These are phyloP conservation scores for Thumatha senex DNA, from an alignment of 2,888 invertebrate species.

Conservation along the genomic window DNA sequence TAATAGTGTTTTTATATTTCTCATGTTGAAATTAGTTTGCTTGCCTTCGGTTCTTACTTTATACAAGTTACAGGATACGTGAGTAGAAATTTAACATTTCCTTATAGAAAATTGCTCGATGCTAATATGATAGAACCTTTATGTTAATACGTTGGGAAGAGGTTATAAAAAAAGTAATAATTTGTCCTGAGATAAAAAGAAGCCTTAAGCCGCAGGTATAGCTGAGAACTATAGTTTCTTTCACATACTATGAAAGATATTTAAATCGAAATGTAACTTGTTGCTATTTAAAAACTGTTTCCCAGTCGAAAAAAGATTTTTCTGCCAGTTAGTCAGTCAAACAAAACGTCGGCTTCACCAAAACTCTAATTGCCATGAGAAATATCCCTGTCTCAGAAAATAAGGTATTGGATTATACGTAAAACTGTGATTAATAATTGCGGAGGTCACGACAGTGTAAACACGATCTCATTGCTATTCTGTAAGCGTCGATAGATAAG, in stretches of 20 bases:
- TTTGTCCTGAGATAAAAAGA: too few relatives aligned
- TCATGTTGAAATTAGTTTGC: conserved; percentile 42
- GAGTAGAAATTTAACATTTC: conserved; percentile 23
- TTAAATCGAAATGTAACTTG: too few relatives aligned
- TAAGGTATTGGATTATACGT: not conserved
- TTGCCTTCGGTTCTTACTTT: conserved; percentile 29
- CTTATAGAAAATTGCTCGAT: conserved; percentile 17
- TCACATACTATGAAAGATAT: too few relatives aligned
- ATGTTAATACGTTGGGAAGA: conserved; percentile 13
- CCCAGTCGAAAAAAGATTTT: not conserved
- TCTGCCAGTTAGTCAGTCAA: too few relatives aligned
- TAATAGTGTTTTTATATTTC: conserved; percentile 44
- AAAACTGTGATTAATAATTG: conserved; percentile 3
- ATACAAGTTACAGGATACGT: conserved; percentile 22
- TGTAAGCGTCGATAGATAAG: conserved; percentile 2
- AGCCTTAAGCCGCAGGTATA: too few relatives aligned
- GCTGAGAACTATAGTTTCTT: too few relatives aligned
- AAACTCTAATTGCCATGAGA: not conserved
- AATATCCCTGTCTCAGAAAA: not conserved
- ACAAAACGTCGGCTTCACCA: not conserved
- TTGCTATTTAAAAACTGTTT: not conserved
- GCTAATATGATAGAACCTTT: conserved; percentile 24
- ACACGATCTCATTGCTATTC: conserved; percentile 7
- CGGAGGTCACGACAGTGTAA: conserved; percentile 3
- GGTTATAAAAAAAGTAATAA: too few relatives aligned